Evolutionary conservation across 2,797 vertebrate species (phyloP), one percentile per base, ranked within the genome.

Genomic region (Menidia menidia): DNA sequence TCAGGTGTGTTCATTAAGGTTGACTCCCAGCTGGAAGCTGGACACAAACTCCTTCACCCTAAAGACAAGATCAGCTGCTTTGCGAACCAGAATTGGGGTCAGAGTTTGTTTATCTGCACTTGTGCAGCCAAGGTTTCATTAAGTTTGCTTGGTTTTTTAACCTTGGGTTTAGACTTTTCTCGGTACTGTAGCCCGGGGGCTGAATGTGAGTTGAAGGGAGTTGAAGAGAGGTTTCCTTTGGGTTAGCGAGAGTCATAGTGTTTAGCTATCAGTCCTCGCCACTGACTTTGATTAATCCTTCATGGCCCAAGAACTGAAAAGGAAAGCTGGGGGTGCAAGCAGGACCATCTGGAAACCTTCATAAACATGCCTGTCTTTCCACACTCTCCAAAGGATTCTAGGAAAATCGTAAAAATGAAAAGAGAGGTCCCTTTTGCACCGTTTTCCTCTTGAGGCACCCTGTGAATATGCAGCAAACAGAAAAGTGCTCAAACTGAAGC

Each of bases 321-420:
- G 85, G 88, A 89, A 92, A 91, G 88, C 86, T 89, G 89, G 91
- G 89, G 89, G 90, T 91, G 89, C 91, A 93, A 92, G 84, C 75
- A 52, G 80, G 89, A 92, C 93, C 94, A 95, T 95, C 94, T 95
- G 94, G 94, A 95, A 94, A 91, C 83, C 89, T 94, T 94, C 92
- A 94, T 93, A 95, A 95, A 95, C 94, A 94, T 94, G 93, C 90
- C 91, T 91, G 90, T 94, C 93, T 94, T 93, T 94, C 92, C 86
- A 88, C 84, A 81, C 91, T 93, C 91, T 93, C 93, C 87, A 93
- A 94, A 92, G 92, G 90, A 90, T 94, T 94, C 92, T 93, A 93
- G 90, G 91, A 94, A 94, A 94, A 93, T 93, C 89, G 87, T 94
- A 93, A 95, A 94, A 94, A 92, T 92, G 89, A 94, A 94, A 93